A percentile compares a stretch with the other conserved stretches of the same genome.
phyloP scores from a whole-genome alignment of 30 jellyfish, hydroid and myxozoan species.

The Hydractinia symbiolongicarpus region DNA sequence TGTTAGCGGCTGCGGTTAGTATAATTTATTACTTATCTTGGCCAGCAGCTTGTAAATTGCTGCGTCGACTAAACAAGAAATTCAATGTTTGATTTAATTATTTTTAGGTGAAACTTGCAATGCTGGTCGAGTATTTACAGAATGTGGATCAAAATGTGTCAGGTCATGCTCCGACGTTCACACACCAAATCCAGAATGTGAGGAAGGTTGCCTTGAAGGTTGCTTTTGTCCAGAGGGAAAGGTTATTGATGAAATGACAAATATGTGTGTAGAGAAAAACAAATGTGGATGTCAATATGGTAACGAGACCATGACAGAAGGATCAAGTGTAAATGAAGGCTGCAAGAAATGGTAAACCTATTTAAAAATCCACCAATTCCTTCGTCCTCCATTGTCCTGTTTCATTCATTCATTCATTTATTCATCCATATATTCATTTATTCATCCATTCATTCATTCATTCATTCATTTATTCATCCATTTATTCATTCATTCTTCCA shows the following conservation, averaged over 20 bases:
- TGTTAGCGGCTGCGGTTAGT: conserved; percentile 70
- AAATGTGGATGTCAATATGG: conserved; percentile 34
- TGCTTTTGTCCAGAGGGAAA: conserved; percentile 35
- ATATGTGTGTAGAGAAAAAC: conserved; percentile 24
- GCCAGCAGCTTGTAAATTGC: background rate
- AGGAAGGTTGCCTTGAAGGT: conserved; percentile 37
- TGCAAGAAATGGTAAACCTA: conserved; percentile 32
- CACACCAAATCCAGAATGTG: conserved; percentile 29
- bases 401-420: background rate
- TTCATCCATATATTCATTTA: too few species aligned
- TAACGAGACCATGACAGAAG: conserved; percentile 2
- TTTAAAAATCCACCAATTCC: background rate
- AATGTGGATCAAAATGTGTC: conserved; percentile 29
- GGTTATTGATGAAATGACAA: conserved; percentile 29
- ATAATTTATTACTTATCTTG: background rate
- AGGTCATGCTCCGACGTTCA: conserved; percentile 33
- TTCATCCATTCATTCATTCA: too few species aligned
- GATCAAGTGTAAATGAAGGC: conserved; percentile 16
- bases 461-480: too few species aligned
- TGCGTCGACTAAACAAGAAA: background rate
- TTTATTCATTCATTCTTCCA: too few species aligned
- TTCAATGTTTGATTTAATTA: background rate
- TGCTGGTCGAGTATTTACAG: conserved; percentile 12
- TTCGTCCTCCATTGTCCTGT: background rate
- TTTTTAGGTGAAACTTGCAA: conserved; percentile 14